phyloP scores from a whole-genome alignment of 2,888 invertebrate species.

The Xylota segnis region DNA sequence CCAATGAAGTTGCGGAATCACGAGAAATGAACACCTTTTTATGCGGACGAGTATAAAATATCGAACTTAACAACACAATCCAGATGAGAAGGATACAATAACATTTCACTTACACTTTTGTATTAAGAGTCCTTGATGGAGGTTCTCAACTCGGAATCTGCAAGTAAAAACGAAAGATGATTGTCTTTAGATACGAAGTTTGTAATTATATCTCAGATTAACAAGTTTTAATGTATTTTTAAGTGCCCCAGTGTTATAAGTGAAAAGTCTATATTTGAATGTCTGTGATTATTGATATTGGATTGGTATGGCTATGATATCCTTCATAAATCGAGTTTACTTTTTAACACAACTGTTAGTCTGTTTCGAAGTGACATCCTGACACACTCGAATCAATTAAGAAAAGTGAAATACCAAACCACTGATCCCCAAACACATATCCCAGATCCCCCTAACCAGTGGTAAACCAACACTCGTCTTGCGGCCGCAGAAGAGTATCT shows the following conservation, averaged over 20 bases:
- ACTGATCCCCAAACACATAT: conserved; percentile 15
- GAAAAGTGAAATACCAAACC: conserved; percentile 39
- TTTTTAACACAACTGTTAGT: background rate
- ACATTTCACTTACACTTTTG: conserved; percentile 58
- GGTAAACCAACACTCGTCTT: conserved; percentile 21
- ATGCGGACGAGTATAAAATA: conserved; percentile 36
- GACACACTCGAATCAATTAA: conserved; percentile 40
- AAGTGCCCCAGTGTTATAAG: background rate
- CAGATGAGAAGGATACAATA: conserved; percentile 12
- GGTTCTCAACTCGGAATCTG: conserved; percentile 58
- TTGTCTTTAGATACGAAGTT: conserved; percentile 15
- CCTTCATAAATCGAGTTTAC: too few relatives aligned
- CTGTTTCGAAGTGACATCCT: conserved; percentile 11
- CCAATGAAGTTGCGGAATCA: conserved; percentile 34
- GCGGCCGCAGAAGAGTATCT: conserved; percentile 12
- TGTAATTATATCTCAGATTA: conserved; percentile 29
- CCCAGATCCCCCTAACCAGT: conserved; percentile 16
- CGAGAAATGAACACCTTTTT: conserved; percentile 54
- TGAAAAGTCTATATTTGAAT: conserved; percentile 1
- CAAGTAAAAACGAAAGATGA: conserved; percentile 26
- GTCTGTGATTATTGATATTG: conserved; percentile 10
- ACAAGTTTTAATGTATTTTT: conserved; percentile 22
- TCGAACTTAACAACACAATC: conserved; percentile 31
- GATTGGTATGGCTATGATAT: background rate
- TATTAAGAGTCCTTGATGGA: conserved; percentile 53